These are phyloP conservation scores for Microctonus hyperodae DNA, from an alignment of 2,888 invertebrate genomes.

Conservation along the genomic window DNA sequence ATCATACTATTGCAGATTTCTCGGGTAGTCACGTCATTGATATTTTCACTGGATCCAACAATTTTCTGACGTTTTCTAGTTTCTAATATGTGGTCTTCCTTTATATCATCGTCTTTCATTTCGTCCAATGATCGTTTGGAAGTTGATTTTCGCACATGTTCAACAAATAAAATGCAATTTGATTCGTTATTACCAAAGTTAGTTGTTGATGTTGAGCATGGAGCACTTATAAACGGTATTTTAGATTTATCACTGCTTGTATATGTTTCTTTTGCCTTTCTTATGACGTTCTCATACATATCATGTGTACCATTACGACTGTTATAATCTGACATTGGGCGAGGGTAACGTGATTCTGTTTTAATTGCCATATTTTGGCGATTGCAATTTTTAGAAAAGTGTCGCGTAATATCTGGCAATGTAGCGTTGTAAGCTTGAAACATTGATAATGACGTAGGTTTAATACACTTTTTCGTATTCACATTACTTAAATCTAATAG, in stretches of 20 bases:
- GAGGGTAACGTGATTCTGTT: conserved; percentile 45
- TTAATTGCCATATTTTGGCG: conserved; percentile 33
- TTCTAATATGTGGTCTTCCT: conserved; percentile 20
- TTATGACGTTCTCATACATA: conserved; percentile 50
- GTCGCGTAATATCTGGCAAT: conserved; percentile 52
- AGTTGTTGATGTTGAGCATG: conserved; percentile 48
- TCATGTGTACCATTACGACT: conserved; percentile 39
- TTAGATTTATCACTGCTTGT: conserved; percentile 45
- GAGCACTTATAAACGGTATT: conserved; percentile 58
- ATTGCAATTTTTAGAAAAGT: conserved; percentile 42
- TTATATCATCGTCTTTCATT: conserved; percentile 36
- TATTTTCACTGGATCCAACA: not conserved
- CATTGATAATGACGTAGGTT: conserved; percentile 45
- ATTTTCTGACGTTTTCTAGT: conserved; percentile 37
- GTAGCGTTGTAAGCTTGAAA: conserved; percentile 55
- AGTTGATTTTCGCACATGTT: conserved; percentile 29
- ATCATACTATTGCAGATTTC: conserved; percentile 40
- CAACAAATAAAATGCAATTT: conserved; percentile 50
- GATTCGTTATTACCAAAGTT: conserved; percentile 36
- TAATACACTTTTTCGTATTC: conserved; percentile 30
- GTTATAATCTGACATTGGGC: conserved; percentile 56
- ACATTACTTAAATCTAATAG: conserved; percentile 20
- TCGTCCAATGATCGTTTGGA: conserved; percentile 50
- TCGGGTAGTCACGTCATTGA: conserved; percentile 9
- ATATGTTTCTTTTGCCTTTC: conserved; percentile 55